Evolutionary conservation across 1,140 invertebrate species (phyloP), one percentile per base, ranked within the genome.

Genomic region (Caerostris darwini): DNA sequence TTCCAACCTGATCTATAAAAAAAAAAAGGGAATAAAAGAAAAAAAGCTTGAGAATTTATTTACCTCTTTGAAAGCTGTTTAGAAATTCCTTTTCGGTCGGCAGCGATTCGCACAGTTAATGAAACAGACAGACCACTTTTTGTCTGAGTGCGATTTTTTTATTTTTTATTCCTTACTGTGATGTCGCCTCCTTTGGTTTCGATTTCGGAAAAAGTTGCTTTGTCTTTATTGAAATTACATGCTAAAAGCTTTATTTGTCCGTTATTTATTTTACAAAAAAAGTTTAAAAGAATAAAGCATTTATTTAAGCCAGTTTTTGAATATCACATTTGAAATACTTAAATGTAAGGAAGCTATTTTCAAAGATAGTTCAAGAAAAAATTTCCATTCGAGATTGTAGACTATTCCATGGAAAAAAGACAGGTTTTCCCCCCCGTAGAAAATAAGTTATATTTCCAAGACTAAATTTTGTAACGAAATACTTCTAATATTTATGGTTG

Each of bases 101-200:
- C 54, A 85, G 57, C 82, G 82, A 34, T 85, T 85, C 82, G 82
- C 82, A 85, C 57, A 54, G 82, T 58, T 85, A 85, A 85, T 85
- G 82, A 85, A 77, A 77, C 34, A n/a, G 53, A 34, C 3, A 50
- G 71, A 77, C 71, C 7, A 50, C 10, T 77, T 77, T 77, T 50
- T 12, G 71, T 19, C 53, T 77, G 2, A 53, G 71, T 5, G 3
- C 7, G 34, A 34, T 34, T 34, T 34, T 34, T 34, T 34, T 1
- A 1, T 34, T 34, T 34, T 34, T 10, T 0, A 50, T 50, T 12
- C 7, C 7, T 12, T 77, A 3, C 53, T 10, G 34, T 12, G 34
- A 12, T 34, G 67, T 19, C 1, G 19, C 34, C 19, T 77, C n/a
- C 19, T 69, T 19, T 19, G 34, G 71, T 77, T 77, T 77, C 71